Evolutionary conservation across 1,140 invertebrate species (phyloP), one percentile per base, ranked within the genome.

Genomic region (Ephestia elutella): DNA sequence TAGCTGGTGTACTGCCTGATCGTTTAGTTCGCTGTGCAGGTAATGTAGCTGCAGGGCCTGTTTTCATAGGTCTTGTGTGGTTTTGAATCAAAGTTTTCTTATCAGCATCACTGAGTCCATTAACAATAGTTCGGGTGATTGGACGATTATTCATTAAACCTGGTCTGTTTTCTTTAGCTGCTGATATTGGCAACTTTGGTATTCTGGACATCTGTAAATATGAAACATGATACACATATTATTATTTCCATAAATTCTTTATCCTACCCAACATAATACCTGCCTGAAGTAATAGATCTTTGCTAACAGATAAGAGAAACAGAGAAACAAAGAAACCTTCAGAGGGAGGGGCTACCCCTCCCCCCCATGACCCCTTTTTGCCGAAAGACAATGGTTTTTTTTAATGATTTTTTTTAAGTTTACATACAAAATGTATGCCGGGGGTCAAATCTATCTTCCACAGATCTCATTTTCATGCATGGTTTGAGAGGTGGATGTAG

Each of bases 161-260:
- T 30, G 80, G 73, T 63, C 70, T 73, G 55, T 86, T 88, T 63
- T 88, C 83, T 75, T 86, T 87, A n/a, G 73, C 50, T 21, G 68
- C 60, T 11, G 59, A 58, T 13, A 59, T 66, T 38, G 83, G 86
- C 25, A 80, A 66, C 71, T 84, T 88, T 21, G 86, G 77, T 66
- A 86, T 87, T 58, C 78, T 75, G 28, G 82, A 85, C 86, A 88
- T 88, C 86, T 87, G 78, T 25, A 84, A 87, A 54, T 49, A 19
- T 57, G 20, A 20, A 19, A 54, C n/a, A 48, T 21, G n/a, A 60
- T 21, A 56, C 30, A 51, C 10, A 13, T 50, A 21, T 10, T 8
- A 20, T 18, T 7, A 3, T 49, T n/a, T n/a, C n/a, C n/a, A n/a
- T n/a, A n/a, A n/a, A n/a, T n/a, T 25, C 21, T 3, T 25, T 7